phyloP scores from a whole-genome alignment of 2,888 invertebrate species.

The Ennomos erosarius region DNA sequence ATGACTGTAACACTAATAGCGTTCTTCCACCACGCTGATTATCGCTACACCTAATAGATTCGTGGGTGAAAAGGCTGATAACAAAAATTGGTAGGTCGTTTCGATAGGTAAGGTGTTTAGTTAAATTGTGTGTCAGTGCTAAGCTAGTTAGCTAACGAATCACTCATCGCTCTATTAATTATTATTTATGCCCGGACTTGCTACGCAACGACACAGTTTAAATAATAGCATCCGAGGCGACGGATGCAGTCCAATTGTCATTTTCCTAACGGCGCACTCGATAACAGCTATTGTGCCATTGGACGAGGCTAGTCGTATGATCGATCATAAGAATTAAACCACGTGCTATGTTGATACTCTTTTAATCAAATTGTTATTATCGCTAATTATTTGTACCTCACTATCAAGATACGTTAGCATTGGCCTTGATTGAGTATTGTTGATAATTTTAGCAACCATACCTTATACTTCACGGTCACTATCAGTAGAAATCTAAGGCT shows the following conservation, averaged over 20 bases:
- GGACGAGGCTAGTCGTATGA: slow-evolving; percentile 37
- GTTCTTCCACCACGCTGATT: too few relatives aligned
- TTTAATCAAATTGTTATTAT: slow-evolving; percentile 8
- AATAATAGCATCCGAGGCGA: too few relatives aligned
- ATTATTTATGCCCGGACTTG: neutral
- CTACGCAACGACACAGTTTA: too few relatives aligned
- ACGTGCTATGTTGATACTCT: slow-evolving; percentile 20
- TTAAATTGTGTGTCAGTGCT: too few relatives aligned
- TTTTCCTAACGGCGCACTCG: slow-evolving; percentile 16
- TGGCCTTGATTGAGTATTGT: slow-evolving; percentile 19
- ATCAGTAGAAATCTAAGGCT: too few relatives aligned
- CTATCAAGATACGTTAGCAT: slow-evolving; percentile 7
- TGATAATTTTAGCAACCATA: slow-evolving; percentile 1
- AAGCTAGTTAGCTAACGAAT: too few relatives aligned
- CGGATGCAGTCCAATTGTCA: slow-evolving; percentile 12
- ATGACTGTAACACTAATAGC: too few relatives aligned
- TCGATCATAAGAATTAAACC: slow-evolving; percentile 25
- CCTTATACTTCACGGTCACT: neutral
- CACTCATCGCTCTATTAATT: neutral
- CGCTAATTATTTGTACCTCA: slow-evolving; percentile 4
- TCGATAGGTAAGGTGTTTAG: too few relatives aligned
- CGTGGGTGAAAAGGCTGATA: too few relatives aligned
- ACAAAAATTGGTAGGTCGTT: too few relatives aligned
- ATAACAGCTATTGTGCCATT: slow-evolving; percentile 34
- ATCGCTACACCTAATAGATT: too few relatives aligned